phyloP scores from a whole-genome alignment of 2,113 vertebrate species.

The Callorhinus ursinus region DNA sequence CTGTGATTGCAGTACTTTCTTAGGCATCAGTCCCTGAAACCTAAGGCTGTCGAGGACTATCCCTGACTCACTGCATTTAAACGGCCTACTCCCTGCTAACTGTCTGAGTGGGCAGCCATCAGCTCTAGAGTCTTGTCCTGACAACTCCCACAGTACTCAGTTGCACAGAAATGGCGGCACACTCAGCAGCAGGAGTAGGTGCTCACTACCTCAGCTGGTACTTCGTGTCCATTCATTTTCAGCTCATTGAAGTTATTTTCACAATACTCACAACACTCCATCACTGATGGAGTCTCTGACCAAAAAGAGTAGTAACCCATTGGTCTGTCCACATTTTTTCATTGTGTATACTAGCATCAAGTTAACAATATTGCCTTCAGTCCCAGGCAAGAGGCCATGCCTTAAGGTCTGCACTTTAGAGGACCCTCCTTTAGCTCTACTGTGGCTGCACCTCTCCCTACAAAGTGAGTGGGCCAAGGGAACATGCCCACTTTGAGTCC shows the following conservation, averaged over 20 bases:
- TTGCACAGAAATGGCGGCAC: background rate
- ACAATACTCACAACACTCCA: background rate
- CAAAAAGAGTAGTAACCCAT: background rate
- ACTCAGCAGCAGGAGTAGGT: background rate
- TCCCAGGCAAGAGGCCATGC: background rate
- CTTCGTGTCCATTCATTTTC: background rate
- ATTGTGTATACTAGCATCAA: background rate
- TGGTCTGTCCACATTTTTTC: background rate
- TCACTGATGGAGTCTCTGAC: slow-evolving; percentile 15
- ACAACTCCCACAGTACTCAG: background rate
- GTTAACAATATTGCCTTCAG: background rate
- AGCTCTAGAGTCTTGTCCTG: background rate
- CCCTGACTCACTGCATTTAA: slow-evolving; percentile 55
- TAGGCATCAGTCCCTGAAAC: background rate
- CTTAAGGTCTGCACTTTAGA: background rate
- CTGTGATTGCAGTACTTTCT: background rate
- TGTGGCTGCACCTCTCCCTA: background rate
- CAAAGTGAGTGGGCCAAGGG: background rate
- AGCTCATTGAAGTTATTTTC: slow-evolving; percentile 37
- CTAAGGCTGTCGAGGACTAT: background rate
- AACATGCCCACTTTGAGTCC: background rate
- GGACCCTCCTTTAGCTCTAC: background rate
- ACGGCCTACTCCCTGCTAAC: background rate
- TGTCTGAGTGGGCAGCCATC: background rate
- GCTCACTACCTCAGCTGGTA: background rate